Percentiles rank a stretch among this genome's conserved stretches.
Conservation (phyloP, 2,888 invertebrate species). For the Leptinotarsa peninsularis region DNA sequence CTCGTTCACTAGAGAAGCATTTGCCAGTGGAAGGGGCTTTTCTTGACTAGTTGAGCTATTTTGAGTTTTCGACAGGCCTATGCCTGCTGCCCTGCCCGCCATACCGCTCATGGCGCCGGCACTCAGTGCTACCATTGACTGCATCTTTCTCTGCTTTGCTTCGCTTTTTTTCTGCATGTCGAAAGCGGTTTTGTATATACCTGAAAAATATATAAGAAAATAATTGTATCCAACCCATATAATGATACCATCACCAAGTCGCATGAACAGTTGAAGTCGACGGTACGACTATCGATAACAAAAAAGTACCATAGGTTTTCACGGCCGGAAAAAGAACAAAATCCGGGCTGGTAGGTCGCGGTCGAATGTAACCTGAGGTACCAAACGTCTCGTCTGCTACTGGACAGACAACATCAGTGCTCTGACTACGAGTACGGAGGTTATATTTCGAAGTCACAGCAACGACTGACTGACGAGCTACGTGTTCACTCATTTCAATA, state of each 20-base stretch:
- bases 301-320: no score
- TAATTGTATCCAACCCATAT: no score
- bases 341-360: no score
- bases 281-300: background rate
- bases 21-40: slow-evolving; percentile 67
- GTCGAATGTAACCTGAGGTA: no score
- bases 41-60: slow-evolving; percentile 78
- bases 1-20: slow-evolving; percentile 49
- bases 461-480: no score
- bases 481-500: no score
- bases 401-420: no score
- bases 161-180: slow-evolving; percentile 98
- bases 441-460: no score
- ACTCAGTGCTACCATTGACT: slow-evolving; percentile 91
- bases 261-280: background rate
- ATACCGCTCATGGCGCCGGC: slow-evolving; percentile 90
- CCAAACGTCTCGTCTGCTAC: no score
- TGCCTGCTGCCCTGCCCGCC: slow-evolving; percentile 89
- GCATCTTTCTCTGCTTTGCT: slow-evolving; percentile 95
- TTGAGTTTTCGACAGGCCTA: slow-evolving; percentile 83
- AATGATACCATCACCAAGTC: no score
- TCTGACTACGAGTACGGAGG: no score
- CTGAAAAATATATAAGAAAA: slow-evolving; percentile 26
- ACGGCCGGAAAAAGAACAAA: no score
- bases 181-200: slow-evolving; percentile 95